Base-by-base conservation (phyloP, 1,140 invertebrate genomes). In the Drosophila bocqueti region DNA sequence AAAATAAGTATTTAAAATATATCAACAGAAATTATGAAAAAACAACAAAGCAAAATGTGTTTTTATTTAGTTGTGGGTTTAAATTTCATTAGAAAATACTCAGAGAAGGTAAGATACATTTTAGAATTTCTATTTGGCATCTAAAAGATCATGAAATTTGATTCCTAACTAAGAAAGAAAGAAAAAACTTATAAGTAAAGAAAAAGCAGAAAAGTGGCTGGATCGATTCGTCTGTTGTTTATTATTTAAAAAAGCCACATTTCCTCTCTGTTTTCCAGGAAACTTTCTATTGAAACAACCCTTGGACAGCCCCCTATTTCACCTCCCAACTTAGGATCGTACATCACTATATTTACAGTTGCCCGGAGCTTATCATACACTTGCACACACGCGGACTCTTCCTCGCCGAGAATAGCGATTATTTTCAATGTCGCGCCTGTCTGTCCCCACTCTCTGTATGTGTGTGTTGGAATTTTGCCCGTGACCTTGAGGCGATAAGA, bases 1-100 rank as follows among this genome's bases (percentile, higher is more conserved):
- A 79, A 79, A 58, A 90, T 90, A 90, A 90, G 85, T 90, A 90
- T 90, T 90, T 89, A 90, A 87, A 87, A 89, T 87, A 87, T 87
- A 87, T 87, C 77, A 87, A 87, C 61, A 79, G 57, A 77, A 89
- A 89, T 81, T 81, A 89, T 71, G 64, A 65, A 86, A 76, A 82
- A 61, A 46, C 63, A 54, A 54, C 24, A 74, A 50, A 46, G 46
- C 42, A 3, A 18, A 24, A 0, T 6, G 40, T 21, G 49, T 65
- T 76, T 18, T 76, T 66, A 73, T 54, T 73, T 18, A 9, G 3
- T 13, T 38, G 45, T 31, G 38, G 55, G 42, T 4, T 16, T 11
- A 2, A 21, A 16, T 34, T 34, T 21, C 0, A 0, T 4, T 10
- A 16, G 10, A 18, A 52, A 34, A 34, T 16, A 10, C 1, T 10